Evolutionary conservation across 2,888 invertebrate species (phyloP), one percentile per base, ranked within the genome.

Genomic region (Metopia argyrocephala): DNA sequence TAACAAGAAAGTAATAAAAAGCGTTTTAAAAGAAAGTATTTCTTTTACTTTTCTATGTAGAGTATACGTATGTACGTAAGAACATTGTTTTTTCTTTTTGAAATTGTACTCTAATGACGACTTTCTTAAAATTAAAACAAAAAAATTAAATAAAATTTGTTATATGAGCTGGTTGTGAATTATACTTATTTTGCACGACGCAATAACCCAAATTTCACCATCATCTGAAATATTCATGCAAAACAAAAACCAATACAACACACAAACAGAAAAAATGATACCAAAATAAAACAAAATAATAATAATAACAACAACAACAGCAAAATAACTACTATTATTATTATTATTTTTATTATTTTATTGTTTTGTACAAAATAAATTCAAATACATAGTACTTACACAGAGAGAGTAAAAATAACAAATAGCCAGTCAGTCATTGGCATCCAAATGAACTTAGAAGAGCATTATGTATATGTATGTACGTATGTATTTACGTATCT

Each of bases 181-280:
- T 31, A 27, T 31, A 21, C 23, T 23, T 68, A 6, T 57, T 66
- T 59, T 75, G 12, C 7, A 76, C 62, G 69, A 64, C 76, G 76
- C 69, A 76, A 76, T 76, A 69, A 76, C 68, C 68, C 62, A 68
- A 69, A 76, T 76, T 69, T 76, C 76, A 76, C 76, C 76, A 76
- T 54, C 68, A 62, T 46, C 38, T 38, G 56, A 56, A 68, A 68
- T 62, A 62, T 46, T 62, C 25, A 21, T 23, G 25, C 38, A 27
- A 25, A 27, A 4, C 52, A 52, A 12, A 50, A 52, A 52, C n/a
- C n/a, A n/a, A n/a, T n/a, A n/a, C 21, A 23, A 52, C 52, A 56
- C 7, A 38, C 7, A 38, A 15, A 38, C 56, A 25, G 15, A 52
- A 48, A 52, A 65, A 45, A 21, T 27, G 3, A 12, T 23, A 12